These are phyloP conservation scores for Calliscelio sp. DNA, from an alignment of 2,888 invertebrate genomes.

Conservation along the genomic window DNA sequence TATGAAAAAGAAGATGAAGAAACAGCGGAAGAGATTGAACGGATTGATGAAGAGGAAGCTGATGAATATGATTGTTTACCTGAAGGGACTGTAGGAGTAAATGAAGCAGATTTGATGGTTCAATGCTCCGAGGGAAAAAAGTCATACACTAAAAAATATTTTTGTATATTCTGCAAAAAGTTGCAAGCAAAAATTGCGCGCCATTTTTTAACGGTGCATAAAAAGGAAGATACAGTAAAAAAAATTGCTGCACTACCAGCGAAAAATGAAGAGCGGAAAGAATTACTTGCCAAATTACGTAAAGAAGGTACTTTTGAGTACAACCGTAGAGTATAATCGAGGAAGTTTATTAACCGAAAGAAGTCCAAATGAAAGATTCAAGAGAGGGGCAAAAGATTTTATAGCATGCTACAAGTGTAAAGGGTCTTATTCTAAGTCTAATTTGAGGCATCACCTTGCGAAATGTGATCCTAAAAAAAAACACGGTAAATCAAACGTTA, in stretches of 20 bases:
- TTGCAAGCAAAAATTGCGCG: neutral
- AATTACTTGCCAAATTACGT: neutral
- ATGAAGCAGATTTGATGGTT: neutral
- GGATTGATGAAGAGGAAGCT: too few species aligned
- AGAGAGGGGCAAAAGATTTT: constrained; percentile 2
- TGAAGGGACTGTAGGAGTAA: neutral
- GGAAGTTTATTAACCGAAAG: neutral
- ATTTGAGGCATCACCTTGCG: constrained; percentile 15
- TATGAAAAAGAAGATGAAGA: too few species aligned
- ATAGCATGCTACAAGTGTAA: neutral
- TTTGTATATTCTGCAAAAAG: constrained; percentile 8
- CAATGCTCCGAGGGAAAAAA: neutral
- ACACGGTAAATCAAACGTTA: neutral
- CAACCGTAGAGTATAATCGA: neutral
- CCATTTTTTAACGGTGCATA: neutral
- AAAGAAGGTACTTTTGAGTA: constrained; percentile 4
- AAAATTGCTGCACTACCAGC: neutral
- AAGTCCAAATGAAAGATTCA: neutral
- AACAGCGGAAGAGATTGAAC: too few species aligned
- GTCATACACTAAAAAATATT: neutral
- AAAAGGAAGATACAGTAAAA: constrained; percentile 10
- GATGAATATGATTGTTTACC: neutral
- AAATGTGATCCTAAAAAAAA: neutral
- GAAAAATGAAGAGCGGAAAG: neutral
- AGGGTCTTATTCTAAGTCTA: constrained; percentile 1